Conservation (phyloP, 2,888 invertebrate genomes). For the Aphidius colemani region DNA sequence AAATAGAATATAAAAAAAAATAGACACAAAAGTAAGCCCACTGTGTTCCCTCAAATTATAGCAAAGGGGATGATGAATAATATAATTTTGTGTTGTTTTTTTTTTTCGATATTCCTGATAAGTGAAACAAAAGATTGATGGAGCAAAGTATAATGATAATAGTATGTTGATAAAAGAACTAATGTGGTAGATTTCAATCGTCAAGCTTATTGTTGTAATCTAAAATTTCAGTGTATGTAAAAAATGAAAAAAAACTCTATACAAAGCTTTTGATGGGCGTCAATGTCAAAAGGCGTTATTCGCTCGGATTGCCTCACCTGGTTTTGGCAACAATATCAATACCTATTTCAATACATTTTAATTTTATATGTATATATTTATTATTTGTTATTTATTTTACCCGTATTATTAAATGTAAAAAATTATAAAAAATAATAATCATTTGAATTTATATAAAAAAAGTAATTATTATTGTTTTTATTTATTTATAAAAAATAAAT, state of each 20-base stretch:
- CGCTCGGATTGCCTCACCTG: constrained; percentile 52
- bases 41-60: no score
- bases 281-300: constrained; percentile 57
- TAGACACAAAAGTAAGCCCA: no score
- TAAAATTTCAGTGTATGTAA: constrained; percentile 19
- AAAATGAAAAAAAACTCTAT: neutral
- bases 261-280: constrained; percentile 38
- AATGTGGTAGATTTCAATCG: constrained; percentile 56
- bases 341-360: no score
- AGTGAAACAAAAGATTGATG: constrained; percentile 4
- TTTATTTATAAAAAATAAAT: neutral
- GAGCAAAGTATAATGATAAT: constrained; percentile 18
- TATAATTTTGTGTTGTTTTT: neutral
- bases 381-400: no score
- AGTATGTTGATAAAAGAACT: constrained; percentile 40
- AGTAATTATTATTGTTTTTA: neutral
- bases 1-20: no score
- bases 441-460: neutral
- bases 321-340: constrained; percentile 29
- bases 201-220: constrained; percentile 43
- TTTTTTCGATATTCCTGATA: constrained; percentile 10
- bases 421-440: constrained; percentile 1
- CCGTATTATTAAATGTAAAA: constrained; percentile 19
- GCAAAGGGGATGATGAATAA: neutral
- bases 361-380: no score